Percentiles rank a stretch among this genome's conserved stretches.
Evolutionary conservation across 2,113 vertebrate genomes (phyloP).

Genomic region (Neogale vison): DNA sequence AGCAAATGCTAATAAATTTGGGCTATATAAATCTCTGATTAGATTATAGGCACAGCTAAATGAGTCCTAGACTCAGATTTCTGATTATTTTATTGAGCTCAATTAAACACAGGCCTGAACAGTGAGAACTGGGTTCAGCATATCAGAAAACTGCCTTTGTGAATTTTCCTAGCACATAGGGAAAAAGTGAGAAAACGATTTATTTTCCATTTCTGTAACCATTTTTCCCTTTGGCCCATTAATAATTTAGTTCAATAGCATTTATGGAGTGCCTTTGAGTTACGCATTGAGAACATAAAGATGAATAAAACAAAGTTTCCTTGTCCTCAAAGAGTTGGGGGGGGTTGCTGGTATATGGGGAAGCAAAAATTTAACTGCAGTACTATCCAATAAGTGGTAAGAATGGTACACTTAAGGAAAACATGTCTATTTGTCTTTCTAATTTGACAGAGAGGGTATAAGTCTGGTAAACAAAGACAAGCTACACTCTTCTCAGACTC

Average conservation of each 20-base stretch:
- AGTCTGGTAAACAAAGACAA: conserved; percentile 2
- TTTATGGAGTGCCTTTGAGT: conserved; percentile 42
- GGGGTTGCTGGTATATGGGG: no score
- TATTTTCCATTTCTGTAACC: conserved; percentile 56
- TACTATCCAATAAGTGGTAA: not conserved
- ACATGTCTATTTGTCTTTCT: conserved; percentile 30
- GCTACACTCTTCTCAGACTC: not conserved
- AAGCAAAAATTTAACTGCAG: conserved; percentile 31
- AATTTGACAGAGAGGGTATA: conserved; percentile 29
- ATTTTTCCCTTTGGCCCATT: conserved; percentile 50
- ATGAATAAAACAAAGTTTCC: conserved; percentile 51
- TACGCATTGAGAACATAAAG: conserved; percentile 51
- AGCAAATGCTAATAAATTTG: conserved; percentile 33
- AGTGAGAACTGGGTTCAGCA: conserved; percentile 27
- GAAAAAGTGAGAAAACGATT: conserved; percentile 35
- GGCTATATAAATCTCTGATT: conserved; percentile 11
- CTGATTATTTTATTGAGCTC: conserved; percentile 44
- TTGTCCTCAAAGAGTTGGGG: not conserved
- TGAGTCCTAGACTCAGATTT: not conserved
- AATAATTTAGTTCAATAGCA: conserved; percentile 62
- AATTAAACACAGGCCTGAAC: conserved; percentile 39
- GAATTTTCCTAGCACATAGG: not conserved
- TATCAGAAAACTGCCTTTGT: conserved; percentile 57
- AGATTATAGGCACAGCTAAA: conserved; percentile 23
- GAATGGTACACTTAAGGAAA: not conserved